Conservation (phyloP, 1,140 invertebrate species). For the Lerema accius region DNA sequence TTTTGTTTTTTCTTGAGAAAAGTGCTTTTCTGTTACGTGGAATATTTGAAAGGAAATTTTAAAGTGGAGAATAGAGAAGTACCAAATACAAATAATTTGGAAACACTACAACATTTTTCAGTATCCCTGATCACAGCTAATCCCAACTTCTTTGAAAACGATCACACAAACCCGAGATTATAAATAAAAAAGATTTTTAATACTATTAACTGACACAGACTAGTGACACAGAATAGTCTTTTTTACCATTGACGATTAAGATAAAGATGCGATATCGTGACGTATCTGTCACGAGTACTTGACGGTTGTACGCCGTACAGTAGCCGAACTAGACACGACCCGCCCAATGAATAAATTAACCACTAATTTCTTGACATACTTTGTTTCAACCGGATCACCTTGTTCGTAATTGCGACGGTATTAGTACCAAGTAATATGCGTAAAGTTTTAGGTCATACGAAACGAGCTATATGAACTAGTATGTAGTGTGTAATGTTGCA, state of each 20-base stretch:
- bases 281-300: constrained; percentile 44
- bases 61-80: too few species aligned
- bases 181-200: constrained; percentile 8
- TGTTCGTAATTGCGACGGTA: constrained; percentile 69
- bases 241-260: too few species aligned
- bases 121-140: too few species aligned
- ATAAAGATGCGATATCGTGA: constrained; percentile 17
- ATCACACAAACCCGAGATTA: too few species aligned
- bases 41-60: too few species aligned
- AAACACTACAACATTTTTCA: too few species aligned
- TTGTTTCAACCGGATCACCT: constrained; percentile 69
- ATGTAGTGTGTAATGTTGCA: background rate
- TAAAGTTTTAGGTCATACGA: constrained; percentile 33
- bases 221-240: background rate
- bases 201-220: constrained; percentile 20
- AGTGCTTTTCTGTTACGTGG: too few species aligned
- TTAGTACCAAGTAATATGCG: constrained; percentile 24
- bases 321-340: constrained; percentile 71
- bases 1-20: background rate
- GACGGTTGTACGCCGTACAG: constrained; percentile 56
- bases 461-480: too few species aligned
- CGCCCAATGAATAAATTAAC: constrained; percentile 78
- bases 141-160: too few species aligned
- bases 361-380: constrained; percentile 79
- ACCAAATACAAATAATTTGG: too few species aligned